Percentiles rank a stretch among this genome's conserved stretches.
These are phyloP conservation scores for Labia minor DNA, from an alignment of 2,888 invertebrate genomes.

Conservation along the genomic window DNA sequence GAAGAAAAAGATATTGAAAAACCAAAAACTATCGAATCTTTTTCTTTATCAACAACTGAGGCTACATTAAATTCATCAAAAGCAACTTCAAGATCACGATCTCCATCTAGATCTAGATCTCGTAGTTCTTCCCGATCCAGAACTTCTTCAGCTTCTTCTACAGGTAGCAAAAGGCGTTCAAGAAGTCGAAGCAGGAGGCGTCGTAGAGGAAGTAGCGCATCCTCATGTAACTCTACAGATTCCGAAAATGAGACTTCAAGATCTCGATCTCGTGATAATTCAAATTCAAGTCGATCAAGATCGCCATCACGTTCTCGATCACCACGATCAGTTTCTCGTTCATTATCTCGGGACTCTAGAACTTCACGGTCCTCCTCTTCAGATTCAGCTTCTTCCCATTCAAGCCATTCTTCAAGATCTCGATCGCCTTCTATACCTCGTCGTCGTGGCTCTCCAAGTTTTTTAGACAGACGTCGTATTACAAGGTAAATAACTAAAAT, in stretches of 20 bases:
- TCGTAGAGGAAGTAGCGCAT: constrained; percentile 23
- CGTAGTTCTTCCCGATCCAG: constrained; percentile 33
- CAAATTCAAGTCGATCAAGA: constrained; percentile 30
- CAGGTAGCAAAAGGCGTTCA: constrained; percentile 19
- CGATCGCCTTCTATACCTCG: constrained; percentile 85
- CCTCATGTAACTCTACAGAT: constrained; percentile 27
- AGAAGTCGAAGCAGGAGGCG: constrained; percentile 18
- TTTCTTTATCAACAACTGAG: background rate
- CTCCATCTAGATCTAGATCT: constrained; percentile 29
- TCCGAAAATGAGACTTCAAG: constrained; percentile 27
- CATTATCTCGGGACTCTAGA: constrained; percentile 38
- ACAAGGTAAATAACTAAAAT: constrained; percentile 61
- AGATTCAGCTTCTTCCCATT: constrained; percentile 18
- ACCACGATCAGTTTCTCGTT: constrained; percentile 31
- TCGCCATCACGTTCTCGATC: constrained; percentile 30
- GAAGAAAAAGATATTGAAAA: background rate
- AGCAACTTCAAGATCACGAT: constrained; percentile 21
- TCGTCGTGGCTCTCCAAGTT: constrained; percentile 86
- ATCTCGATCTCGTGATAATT: constrained; percentile 28
- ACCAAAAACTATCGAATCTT: background rate
- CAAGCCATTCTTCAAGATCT: constrained; percentile 37
- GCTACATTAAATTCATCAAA: constrained; percentile 19
- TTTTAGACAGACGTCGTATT: constrained; percentile 82
- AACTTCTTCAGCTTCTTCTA: constrained; percentile 42
- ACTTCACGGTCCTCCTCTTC: constrained; percentile 42